Conservation (phyloP, 2,888 invertebrate species). For the Pandemis corylana region DNA sequence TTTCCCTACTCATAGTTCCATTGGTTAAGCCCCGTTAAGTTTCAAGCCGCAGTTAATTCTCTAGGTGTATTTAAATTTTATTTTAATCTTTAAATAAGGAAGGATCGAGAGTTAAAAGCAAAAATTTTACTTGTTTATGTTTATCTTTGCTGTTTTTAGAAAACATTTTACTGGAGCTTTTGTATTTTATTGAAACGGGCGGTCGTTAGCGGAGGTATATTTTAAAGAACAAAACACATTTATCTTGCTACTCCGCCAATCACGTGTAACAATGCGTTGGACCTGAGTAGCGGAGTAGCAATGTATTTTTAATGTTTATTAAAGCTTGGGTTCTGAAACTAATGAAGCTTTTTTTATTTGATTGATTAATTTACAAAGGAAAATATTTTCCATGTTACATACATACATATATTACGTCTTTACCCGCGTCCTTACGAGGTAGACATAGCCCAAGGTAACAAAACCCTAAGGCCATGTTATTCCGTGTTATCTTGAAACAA, state of each 20-base stretch:
- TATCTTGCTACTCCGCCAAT: too few species aligned
- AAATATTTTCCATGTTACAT: neutral
- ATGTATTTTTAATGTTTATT: too few species aligned
- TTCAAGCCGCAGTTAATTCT: slow-evolving; percentile 63
- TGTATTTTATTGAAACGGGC: too few species aligned
- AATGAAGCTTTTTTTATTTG: neutral
- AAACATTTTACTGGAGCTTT: neutral
- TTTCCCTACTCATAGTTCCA: slow-evolving; percentile 59
- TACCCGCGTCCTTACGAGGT: too few species aligned
- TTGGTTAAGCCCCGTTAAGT: slow-evolving; percentile 62
- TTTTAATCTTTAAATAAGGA: slow-evolving; percentile 42
- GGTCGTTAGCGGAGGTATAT: too few species aligned
- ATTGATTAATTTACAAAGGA: neutral
- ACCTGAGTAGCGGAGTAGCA: too few species aligned
- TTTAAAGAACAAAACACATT: too few species aligned
- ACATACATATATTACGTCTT: too few species aligned
- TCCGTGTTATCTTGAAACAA: too few species aligned
- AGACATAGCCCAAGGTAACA: too few species aligned
- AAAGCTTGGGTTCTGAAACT: neutral
- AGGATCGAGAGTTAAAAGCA: neutral
- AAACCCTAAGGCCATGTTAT: too few species aligned
- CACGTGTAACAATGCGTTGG: too few species aligned
- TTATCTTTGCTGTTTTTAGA: neutral
- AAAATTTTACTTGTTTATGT: neutral
- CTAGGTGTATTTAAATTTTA: slow-evolving; percentile 54